Base-by-base conservation (phyloP, 2,888 invertebrate species). In the Agrochola macilenta region DNA sequence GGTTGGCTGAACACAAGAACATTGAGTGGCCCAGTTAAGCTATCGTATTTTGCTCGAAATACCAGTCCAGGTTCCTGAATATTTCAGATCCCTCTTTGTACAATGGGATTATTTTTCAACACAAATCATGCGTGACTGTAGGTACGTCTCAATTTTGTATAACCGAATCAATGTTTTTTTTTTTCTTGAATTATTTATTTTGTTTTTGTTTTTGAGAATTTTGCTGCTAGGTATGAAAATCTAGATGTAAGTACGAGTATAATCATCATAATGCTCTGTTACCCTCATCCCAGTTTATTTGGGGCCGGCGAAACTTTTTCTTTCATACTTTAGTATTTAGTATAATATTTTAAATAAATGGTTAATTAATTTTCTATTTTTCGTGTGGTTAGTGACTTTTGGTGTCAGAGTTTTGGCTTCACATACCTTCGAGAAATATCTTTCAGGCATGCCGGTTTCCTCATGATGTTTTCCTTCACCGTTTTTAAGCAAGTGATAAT, bases 91-190 rank as follows among this genome's bases (percentile, higher is more conserved):
- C 89, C 83, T 87, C 84, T 86, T 75, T 82, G 82, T 82, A 84
- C 77, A 86, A 81, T 82, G 54, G 83, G 89, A 89, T 90, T 90
- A 88, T 90, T 89, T 91, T 84, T 88, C 85, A 83, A 88, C 88
- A 84, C 81, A 84, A 90, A 89, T 89, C 87, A 86, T 84, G 78
- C 79, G 82, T 85, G 76, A 84, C 71, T 77, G 75, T n/a, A n/a
- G n/a, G n/a, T 74, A 58, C 69, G 68, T 78, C 74, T 78, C 70
- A 61, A 77, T 76, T 76, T 78, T 54, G 17, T 43, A 5, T 69
- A 78, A 75, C 57, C 71, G 43, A 65, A 78, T 81, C 75, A 76
- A 80, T 72, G 60, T 69, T 70, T 26, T 71, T 76, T 68, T 43
- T 68, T 57, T 52, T 61, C 52, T 46, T 69, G 30, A 69, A 68